Evolutionary conservation across 2,797 vertebrate species (phyloP), one percentile per base, ranked within the genome.

Genomic region (Columba guinea): DNA sequence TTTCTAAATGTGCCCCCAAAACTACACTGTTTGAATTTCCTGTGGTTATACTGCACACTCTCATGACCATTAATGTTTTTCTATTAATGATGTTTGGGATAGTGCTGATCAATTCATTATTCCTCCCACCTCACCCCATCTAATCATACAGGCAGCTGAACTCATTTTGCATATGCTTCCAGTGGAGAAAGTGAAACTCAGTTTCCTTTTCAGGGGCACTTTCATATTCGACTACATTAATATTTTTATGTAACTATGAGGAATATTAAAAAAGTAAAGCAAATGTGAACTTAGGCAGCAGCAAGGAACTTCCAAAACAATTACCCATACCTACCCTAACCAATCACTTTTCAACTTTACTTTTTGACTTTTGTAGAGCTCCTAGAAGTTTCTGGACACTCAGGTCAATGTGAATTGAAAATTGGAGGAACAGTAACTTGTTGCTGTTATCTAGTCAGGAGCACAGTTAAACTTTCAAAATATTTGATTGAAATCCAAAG

Each of bases 41-140:
- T 35, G 9, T 62, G 18, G 6, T 56, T 84, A 10, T 46, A 24
- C 5, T 65, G 23, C 56, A 32, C 6, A 4, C 3, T n/a, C 17
- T 56, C 30, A 60, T 48, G 18, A 64, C 7, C 7, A 48, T 69
- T 63, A 69, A 63, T 28, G 18, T 17, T 73, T 18, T 77, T 76
- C 8, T 28, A 32, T 82, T 49, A 67, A 58, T 34, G 27, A 52
- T 32, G 9, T 48, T 60, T 69, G 14, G 2, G 7, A 4, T 16
- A 46, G 11, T n/a, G 26, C 17, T 77, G 37, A 58, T 67, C 9
- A 21, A 6, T 59, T 64, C 6, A 1, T 73, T 84, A 22, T 37
- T 48, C 26, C 5, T 9, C 7, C 17, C 0, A 1, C 11, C 18
- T 51, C 24, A 35, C 13, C 15, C 2, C 6, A 19, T 32, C 16